A percentile compares a stretch with the other conserved stretches of the same genome.
These are phyloP conservation scores for Spilarctia lutea DNA, from an alignment of 2,888 invertebrate species.

Conservation along the genomic window DNA sequence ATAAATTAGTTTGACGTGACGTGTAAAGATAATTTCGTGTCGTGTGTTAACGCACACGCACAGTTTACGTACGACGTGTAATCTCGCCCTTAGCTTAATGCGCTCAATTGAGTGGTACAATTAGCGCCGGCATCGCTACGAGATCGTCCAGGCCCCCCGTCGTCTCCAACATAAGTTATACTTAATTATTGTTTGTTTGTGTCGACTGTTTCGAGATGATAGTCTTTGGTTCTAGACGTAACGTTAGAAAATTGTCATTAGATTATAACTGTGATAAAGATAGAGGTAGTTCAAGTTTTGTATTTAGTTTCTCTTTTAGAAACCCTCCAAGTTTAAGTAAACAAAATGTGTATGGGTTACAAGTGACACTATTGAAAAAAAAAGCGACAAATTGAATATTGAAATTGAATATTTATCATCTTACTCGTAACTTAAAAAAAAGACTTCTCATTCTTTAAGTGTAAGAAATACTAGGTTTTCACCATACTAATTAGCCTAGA, in stretches of 20 bases:
- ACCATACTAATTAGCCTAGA: too few species aligned
- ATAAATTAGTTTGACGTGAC: too few species aligned
- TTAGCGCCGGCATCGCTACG: conserved; percentile 58
- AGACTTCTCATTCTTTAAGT: too few species aligned
- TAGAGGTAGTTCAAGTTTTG: background rate
- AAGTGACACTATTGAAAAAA: too few species aligned
- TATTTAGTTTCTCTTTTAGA: background rate
- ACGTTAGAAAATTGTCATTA: background rate
- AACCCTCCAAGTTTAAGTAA: background rate
- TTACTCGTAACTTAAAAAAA: too few species aligned
- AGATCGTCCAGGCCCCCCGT: conserved; percentile 51
- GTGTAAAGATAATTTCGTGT: conserved; percentile 14
- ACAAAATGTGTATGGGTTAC: background rate
- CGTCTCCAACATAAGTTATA: conserved; percentile 53
- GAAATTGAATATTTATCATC: too few species aligned
- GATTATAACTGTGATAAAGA: background rate
- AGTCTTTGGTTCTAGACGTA: background rate
- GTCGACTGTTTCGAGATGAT: conserved; percentile 24
- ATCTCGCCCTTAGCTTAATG: conserved; percentile 54
- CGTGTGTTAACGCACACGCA: conserved; percentile 41
- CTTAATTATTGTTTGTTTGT: conserved; percentile 62
- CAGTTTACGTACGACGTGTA: conserved; percentile 42
- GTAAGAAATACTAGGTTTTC: too few species aligned
- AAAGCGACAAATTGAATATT: too few species aligned
- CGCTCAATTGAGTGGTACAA: conserved; percentile 65